These are phyloP conservation scores for Erebia ligea DNA, from an alignment of 2,888 invertebrate species.

Conservation along the genomic window DNA sequence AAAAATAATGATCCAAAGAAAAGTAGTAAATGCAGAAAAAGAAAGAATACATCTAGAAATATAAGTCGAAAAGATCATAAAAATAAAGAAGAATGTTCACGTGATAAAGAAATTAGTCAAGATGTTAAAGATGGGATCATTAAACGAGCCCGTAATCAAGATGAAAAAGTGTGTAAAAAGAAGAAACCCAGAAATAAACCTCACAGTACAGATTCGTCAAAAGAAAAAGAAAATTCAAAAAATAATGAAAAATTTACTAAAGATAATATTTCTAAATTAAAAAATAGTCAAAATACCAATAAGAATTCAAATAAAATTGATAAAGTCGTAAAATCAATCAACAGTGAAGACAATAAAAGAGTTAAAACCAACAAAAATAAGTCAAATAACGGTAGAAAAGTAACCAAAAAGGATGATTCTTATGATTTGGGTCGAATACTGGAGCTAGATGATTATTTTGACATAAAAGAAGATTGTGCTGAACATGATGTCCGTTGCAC, in stretches of 20 bases:
- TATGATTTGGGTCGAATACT: neutral
- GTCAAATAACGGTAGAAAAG: neutral
- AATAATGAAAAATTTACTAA: neutral
- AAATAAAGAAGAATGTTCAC: constrained; percentile 2
- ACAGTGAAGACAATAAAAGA: neutral
- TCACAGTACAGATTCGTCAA: neutral
- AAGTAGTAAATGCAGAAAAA: constrained; percentile 3
- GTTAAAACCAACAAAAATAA: neutral
- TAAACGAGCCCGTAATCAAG: neutral
- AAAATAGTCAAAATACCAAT: neutral
- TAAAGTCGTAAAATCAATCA: neutral
- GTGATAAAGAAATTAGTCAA: neutral
- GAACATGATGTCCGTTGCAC: constrained; percentile 34
- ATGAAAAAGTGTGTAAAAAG: neutral
- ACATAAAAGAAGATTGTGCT: constrained; percentile 37
- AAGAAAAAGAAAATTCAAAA: neutral
- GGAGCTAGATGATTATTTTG: constrained; percentile 28
- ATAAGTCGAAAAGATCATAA: neutral
- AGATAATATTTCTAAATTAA: neutral
- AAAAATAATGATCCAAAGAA: neutral
- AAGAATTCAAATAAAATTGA: neutral
- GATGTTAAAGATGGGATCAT: neutral
- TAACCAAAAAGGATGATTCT: neutral
- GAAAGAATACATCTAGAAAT: neutral
- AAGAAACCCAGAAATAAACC: neutral